phyloP scores from a whole-genome alignment of 2,113 vertebrate species.

The Macquaria ambigua region DNA sequence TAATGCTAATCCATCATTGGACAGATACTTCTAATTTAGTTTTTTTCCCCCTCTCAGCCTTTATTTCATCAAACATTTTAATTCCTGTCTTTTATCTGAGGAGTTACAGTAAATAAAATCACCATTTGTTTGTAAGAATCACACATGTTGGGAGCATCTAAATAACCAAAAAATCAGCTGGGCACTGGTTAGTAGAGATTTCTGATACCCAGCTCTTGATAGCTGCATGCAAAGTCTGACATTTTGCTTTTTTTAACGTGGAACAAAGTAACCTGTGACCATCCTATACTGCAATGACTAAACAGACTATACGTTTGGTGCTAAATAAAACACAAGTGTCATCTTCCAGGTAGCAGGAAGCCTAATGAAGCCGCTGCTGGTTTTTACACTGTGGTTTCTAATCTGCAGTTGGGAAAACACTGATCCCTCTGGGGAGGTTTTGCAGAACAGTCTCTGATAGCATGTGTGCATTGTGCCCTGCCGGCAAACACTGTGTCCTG shows the following conservation, averaged over 20 bases:
- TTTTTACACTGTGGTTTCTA: slow-evolving; percentile 3
- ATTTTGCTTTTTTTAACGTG: not conserved
- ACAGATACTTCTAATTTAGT: not conserved
- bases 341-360: slow-evolving; percentile 1
- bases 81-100: not conserved
- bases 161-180: no score
- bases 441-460: slow-evolving; percentile 31
- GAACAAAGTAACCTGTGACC: not conserved
- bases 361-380: not conserved
- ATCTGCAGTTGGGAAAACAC: slow-evolving; percentile 34
- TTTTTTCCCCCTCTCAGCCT: not conserved
- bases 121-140: not conserved
- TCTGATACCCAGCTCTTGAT: not conserved
- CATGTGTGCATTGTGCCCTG: slow-evolving; percentile 40
- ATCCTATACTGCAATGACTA: not conserved
- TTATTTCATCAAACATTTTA: no score
- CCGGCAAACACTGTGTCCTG: slow-evolving; percentile 35
- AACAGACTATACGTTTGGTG: not conserved
- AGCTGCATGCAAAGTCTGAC: slow-evolving; percentile 2
- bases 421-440: slow-evolving; percentile 27
- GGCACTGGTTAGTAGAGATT: not conserved
- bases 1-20: no score
- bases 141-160: not conserved
- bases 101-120: not conserved
- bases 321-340: not conserved